Evolutionary conservation across 2,888 invertebrate species (phyloP), one percentile per base, ranked within the genome.

Genomic region (Nineta flava): DNA sequence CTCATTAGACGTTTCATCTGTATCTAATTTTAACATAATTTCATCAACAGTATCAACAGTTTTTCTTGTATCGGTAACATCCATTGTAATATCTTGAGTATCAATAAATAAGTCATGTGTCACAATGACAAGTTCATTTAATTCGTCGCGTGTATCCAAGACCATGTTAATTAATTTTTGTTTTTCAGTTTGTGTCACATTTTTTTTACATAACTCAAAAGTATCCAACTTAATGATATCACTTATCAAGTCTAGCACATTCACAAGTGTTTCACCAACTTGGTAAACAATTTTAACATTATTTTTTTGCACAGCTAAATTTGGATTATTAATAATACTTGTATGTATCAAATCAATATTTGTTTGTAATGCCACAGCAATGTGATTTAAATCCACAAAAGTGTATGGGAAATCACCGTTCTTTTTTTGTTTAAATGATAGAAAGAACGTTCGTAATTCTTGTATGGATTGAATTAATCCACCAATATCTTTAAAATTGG

Each of bases 211-310:
- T 10, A 17, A 15, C 16, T 48, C 26, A 15, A 15, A 41, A 2
- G 16, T 44, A 16, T 49, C 45, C n/a, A 35, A 35, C 17, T 45
- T 49, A 9, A 49, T 13, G 35, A 49, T 34, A 44, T 49, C 49
- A n/a, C 32, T 17, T 2, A 49, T 44, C n/a, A 49, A 44, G 45
- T 49, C 49, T 45, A 49, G 31, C 9, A 44, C 45, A 38, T 45
- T 49, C 9, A 49, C 19, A 16, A 49, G 21, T 16, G 38, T 45
- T 32, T 49, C 44, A n/a, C 45, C 49, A 9, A 41, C 35, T 34
- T 45, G 44, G 16, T 49, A 44, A 12, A 49, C 41, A 15, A 49
- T 49, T 49, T 45, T 32, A 19, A 44, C 32, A 12, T 44, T 35
- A 10, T 32, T 44, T 13, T 49, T 49, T 45, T 49, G 49, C 12